Evolutionary conservation across 2,113 vertebrate species (phyloP).

Genomic region (Podarcis cretensis): DNA sequence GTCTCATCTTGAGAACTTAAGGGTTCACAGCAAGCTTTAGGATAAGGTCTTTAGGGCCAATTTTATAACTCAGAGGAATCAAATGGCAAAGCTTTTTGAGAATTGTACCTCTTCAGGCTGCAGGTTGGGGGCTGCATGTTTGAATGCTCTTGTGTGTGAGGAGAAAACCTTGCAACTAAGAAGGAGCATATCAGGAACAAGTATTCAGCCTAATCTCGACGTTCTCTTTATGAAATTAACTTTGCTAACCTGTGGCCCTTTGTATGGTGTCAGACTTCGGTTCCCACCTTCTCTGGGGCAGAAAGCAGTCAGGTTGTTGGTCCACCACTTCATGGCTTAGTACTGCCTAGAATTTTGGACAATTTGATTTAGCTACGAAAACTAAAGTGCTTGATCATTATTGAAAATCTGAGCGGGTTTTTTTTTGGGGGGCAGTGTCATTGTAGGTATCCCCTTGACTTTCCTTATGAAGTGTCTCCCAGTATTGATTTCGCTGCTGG

Average conservation of each 20-base stretch:
- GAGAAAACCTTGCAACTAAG: not conserved
- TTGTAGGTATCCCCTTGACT: conserved; percentile 29
- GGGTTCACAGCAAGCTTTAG: not conserved
- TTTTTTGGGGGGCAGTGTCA: no score
- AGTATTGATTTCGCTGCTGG: conserved; percentile 7
- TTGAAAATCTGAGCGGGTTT: not conserved
- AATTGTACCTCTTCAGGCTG: not conserved
- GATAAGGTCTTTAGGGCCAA: not conserved
- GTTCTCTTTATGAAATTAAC: not conserved
- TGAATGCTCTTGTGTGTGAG: not conserved
- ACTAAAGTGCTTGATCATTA: not conserved
- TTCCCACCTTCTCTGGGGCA: no score
- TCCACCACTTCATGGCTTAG: not conserved
- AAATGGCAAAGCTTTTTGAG: not conserved
- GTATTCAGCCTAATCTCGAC: not conserved
- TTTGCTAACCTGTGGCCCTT: not conserved
- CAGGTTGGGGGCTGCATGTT: not conserved
- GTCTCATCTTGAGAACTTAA: not conserved
- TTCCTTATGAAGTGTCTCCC: conserved; percentile 37
- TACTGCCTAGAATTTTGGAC: not conserved
- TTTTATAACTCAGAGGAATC: not conserved
- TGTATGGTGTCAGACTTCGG: no score
- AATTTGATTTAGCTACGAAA: not conserved
- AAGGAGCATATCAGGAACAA: not conserved
- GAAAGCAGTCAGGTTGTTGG: no score